phyloP scores from a whole-genome alignment of 2,888 invertebrate species.

The Archaeoteleia sp. region DNA sequence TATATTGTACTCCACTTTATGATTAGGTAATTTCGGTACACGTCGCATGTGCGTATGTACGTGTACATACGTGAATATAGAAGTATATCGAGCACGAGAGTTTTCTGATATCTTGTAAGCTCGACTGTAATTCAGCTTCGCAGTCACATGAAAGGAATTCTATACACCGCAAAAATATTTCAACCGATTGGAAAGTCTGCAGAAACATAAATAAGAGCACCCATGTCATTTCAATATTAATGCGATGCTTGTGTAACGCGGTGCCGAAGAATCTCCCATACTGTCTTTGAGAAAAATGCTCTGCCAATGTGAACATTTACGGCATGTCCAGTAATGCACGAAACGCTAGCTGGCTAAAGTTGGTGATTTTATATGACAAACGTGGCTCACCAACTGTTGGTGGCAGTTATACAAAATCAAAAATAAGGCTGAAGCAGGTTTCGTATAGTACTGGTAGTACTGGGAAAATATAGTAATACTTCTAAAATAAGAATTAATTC shows the following conservation, averaged over 20 bases:
- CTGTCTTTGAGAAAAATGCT: slow-evolving; percentile 10
- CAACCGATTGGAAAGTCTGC: slow-evolving; percentile 1
- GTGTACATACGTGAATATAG: neutral
- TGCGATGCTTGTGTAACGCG: neutral
- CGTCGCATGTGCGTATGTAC: slow-evolving; percentile 6
- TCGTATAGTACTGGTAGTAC: no score
- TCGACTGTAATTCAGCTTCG: slow-evolving; percentile 9
- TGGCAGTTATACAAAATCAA: no score
- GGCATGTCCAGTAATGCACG: no score
- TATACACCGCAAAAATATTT: slow-evolving; percentile 13
- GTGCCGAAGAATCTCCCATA: neutral
- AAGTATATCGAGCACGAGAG: slow-evolving; percentile 7
- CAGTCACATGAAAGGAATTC: slow-evolving; percentile 3
- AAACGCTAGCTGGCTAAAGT: no score
- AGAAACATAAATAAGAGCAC: slow-evolving; percentile 16
- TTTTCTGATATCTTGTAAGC: slow-evolving; percentile 12
- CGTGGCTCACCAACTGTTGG: no score
- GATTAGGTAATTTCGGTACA: slow-evolving; percentile 22
- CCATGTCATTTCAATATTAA: neutral
- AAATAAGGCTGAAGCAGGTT: no score
- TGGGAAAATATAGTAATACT: no score
- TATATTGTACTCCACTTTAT: slow-evolving; percentile 6
- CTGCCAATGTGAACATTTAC: no score
- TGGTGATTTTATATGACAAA: no score
- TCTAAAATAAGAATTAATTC: no score